A percentile compares a stretch with the other conserved stretches of the same genome.
Conservation (phyloP, 1,140 invertebrate genomes). For the Belonocnema kinseyi region DNA sequence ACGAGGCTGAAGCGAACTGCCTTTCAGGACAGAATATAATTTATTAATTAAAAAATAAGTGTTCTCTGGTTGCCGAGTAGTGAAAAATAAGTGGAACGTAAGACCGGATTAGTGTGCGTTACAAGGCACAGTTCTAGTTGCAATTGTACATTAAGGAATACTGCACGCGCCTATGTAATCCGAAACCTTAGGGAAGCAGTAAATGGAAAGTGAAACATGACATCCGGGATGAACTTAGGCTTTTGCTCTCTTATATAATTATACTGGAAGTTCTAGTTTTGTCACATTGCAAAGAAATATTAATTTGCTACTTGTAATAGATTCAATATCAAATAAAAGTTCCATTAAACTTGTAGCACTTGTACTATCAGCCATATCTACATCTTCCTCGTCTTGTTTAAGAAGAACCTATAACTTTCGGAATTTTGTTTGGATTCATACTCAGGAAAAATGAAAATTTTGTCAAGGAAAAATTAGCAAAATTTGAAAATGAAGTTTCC, state of each 20-base stretch:
- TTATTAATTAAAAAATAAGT: background rate
- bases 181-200: constrained; percentile 22
- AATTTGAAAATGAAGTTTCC: no score
- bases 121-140: background rate
- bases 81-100: background rate
- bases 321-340: background rate
- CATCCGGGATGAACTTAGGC: constrained; percentile 23
- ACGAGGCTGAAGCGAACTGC: no score
- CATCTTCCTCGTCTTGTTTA: background rate
- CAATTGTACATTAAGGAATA: constrained; percentile 19
- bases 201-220: constrained; percentile 24
- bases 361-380: background rate
- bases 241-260: constrained; percentile 18
- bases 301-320: constrained; percentile 7
- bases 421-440: no score
- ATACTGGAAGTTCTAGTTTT: constrained; percentile 26
- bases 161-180: constrained; percentile 7
- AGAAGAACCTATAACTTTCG: no score
- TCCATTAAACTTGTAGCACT: background rate
- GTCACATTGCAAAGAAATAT: constrained; percentile 12
- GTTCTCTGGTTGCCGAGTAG: background rate
- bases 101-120: background rate
- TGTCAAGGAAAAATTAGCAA: no score
- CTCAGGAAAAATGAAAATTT: no score
- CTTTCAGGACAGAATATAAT: no score